Evolutionary conservation across 1,140 invertebrate species (phyloP).

Genomic region (Nephotettix cincticeps): DNA sequence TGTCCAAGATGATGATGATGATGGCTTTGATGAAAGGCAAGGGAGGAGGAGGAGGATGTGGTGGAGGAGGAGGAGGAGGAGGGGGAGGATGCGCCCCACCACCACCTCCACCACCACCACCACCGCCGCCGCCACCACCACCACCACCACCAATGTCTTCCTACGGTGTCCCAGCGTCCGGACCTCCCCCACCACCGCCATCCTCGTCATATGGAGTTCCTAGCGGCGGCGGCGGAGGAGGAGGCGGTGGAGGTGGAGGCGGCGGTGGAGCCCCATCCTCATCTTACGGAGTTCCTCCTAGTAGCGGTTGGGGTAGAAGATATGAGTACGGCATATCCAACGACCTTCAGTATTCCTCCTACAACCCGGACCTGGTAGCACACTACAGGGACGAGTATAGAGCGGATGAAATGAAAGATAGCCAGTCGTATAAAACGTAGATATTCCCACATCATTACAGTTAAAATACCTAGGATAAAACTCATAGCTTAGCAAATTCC

Average conservation of each 20-base stretch:
- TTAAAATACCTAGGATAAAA: too few relatives aligned
- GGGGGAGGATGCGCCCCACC: background rate
- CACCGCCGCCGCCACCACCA: slow-evolving; percentile 1
- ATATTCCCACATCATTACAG: too few relatives aligned
- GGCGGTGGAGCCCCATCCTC: background rate
- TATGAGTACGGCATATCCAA: background rate
- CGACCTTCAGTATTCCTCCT: slow-evolving; percentile 6
- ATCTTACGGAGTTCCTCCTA: background rate
- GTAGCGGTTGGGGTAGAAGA: background rate
- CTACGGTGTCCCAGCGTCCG: background rate
- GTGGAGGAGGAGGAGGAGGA: background rate
- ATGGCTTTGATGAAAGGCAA: background rate
- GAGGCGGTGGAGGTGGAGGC: background rate
- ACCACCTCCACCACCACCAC: slow-evolving; percentile 24
- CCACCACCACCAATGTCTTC: background rate
- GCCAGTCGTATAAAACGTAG: too few relatives aligned
- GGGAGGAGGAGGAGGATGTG: background rate
- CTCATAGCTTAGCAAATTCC: too few relatives aligned
- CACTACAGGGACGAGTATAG: slow-evolving; percentile 7
- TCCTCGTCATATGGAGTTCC: background rate
- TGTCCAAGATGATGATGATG: slow-evolving; percentile 28
- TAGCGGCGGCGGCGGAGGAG: background rate
- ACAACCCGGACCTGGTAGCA: slow-evolving; percentile 1
- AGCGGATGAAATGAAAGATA: background rate
- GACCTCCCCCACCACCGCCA: background rate